Evolutionary conservation across 2,888 invertebrate species (phyloP).

Genomic region (Eupithecia abbreviata): DNA sequence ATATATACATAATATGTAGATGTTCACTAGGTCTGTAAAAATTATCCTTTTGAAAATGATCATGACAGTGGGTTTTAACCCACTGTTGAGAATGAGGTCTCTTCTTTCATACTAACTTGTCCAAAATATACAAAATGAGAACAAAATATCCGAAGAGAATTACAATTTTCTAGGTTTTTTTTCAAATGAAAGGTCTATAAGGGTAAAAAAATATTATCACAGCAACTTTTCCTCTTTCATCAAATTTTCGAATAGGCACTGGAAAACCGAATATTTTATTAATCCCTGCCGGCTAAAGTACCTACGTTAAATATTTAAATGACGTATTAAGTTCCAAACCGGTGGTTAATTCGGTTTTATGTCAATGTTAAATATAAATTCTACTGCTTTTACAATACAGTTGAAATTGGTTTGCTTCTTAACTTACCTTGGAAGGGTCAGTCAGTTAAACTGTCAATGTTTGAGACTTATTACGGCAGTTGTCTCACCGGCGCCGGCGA

Average conservation of each 20-base stretch:
- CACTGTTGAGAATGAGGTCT: no score
- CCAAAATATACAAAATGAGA: neutral
- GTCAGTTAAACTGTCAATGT: neutral
- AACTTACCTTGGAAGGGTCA: neutral
- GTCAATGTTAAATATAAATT: neutral
- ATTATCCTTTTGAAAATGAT: no score
- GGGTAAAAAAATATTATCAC: neutral
- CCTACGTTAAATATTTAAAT: constrained; percentile 1
- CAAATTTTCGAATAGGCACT: neutral
- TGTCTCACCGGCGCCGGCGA: no score
- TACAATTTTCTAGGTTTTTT: neutral
- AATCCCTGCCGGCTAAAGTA: neutral
- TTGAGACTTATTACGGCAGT: neutral
- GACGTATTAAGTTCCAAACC: neutral
- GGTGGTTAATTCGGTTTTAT: neutral
- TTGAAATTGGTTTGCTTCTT: neutral
- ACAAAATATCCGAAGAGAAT: neutral
- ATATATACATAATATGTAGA: no score
- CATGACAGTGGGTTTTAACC: no score
- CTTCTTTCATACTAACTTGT: no score
- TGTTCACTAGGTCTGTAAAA: no score
- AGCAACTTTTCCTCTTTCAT: neutral
- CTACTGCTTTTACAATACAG: neutral
- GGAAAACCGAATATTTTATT: neutral
- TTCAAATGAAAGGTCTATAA: neutral